These are phyloP conservation scores for Ophiodon elongatus DNA, from an alignment of 2,113 vertebrate genomes.

Conservation along the genomic window DNA sequence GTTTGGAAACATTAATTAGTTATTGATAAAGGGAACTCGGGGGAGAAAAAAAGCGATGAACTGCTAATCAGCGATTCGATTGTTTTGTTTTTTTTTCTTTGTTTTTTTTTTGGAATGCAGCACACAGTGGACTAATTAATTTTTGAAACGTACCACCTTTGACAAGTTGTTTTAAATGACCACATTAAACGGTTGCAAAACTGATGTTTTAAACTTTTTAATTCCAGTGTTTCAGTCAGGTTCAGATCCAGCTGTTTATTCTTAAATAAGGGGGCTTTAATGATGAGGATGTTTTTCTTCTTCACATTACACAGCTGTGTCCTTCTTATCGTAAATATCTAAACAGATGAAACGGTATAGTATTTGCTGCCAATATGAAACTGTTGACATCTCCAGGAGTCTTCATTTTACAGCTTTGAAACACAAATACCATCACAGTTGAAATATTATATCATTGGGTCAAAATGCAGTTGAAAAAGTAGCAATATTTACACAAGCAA, in stretches of 20 bases:
- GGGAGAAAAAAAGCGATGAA: slow-evolving; percentile 28
- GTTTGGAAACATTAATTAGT: slow-evolving; percentile 74
- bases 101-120: slow-evolving; percentile 55
- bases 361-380: not conserved
- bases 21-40: slow-evolving; percentile 65
- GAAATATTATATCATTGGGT: not conserved
- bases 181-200: slow-evolving; percentile 44
- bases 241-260: slow-evolving; percentile 12
- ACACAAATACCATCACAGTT: not conserved
- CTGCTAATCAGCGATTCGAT: slow-evolving; percentile 28
- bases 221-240: slow-evolving; percentile 19
- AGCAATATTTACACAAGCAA: not conserved
- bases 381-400: not conserved
- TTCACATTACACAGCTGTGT: slow-evolving; percentile 13
- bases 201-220: slow-evolving; percentile 32
- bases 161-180: slow-evolving; percentile 32
- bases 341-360: not conserved
- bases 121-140: slow-evolving; percentile 59
- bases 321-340: slow-evolving; percentile 19
- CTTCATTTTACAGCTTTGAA: not conserved
- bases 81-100: slow-evolving; percentile 38
- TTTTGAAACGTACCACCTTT: slow-evolving; percentile 43
- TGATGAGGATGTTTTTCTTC: slow-evolving; percentile 8
- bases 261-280: slow-evolving; percentile 31
- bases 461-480: not conserved